phyloP scores from a whole-genome alignment of 2,888 invertebrate genomes.

The Litoditis marina region DNA sequence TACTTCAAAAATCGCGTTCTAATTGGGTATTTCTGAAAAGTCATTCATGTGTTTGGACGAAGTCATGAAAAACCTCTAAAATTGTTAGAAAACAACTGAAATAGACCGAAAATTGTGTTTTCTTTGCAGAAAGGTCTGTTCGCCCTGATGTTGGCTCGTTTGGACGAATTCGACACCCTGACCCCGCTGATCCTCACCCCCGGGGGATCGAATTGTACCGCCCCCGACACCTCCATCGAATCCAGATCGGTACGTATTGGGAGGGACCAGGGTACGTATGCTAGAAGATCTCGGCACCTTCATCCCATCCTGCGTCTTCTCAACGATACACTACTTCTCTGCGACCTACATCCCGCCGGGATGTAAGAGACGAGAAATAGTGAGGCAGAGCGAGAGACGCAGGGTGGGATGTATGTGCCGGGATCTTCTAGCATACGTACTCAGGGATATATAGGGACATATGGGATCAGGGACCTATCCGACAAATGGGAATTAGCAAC shows the following conservation, averaged over 20 bases:
- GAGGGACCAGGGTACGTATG: too few relatives aligned
- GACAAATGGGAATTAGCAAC: too few relatives aligned
- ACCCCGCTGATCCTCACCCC: constrained; percentile 54
- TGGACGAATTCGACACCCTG: constrained; percentile 57
- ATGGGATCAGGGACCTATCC: too few relatives aligned
- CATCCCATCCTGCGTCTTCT: constrained; percentile 12
- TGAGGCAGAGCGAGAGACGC: too few relatives aligned
- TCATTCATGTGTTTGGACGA: too few relatives aligned
- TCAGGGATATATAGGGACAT: too few relatives aligned
- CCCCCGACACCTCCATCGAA: background rate
- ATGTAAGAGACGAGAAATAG: constrained; percentile 6
- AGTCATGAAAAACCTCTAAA: too few relatives aligned
- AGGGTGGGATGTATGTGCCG: too few relatives aligned
- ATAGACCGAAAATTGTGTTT: background rate
- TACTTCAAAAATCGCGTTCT: too few relatives aligned
- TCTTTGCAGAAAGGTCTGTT: constrained; percentile 32
- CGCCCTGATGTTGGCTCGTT: constrained; percentile 51
- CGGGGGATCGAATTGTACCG: constrained; percentile 1
- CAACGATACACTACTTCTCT: constrained; percentile 18
- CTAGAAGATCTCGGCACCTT: constrained; percentile 24
- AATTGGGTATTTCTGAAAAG: too few relatives aligned
- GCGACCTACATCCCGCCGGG: constrained; percentile 4
- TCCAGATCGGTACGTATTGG: background rate
- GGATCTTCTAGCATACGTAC: too few relatives aligned
- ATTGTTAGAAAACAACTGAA: too few relatives aligned